Evolutionary conservation across 2,113 vertebrate genomes (phyloP), one percentile per base, ranked within the genome.

Genomic region (Plestiodon gilberti): DNA sequence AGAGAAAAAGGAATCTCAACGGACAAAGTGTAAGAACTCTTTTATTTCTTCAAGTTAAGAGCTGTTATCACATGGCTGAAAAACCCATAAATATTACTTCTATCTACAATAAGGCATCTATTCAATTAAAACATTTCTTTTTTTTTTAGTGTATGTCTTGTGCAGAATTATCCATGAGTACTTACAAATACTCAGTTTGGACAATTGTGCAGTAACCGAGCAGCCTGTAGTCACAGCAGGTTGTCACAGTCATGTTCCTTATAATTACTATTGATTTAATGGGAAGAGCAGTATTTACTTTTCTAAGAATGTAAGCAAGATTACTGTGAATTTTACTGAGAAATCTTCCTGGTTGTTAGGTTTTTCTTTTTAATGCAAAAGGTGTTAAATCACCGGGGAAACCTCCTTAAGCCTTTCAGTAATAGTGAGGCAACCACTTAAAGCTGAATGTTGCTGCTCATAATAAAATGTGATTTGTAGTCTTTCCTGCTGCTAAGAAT

Each of bases 291-390:
- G 3, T n/a, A 30, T 88, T 75, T 90, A 48, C 38, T 18, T 65
- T 88, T 91, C 83, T 18, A 52, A 81, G 81, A 74, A 80, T 83
- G 33, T 48, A 86, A 0, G 73, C 48, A 55, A n/a, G 59, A 65
- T 71, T 62, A 75, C 17, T 17, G 59, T 8, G n/a, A 5, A 35
- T 52, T 77, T 75, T 73, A 40, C 35, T 14, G 88, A 86, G 85
- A 80, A 84, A 17, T 40, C 8, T 57, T 92, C 69, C 75, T 94
- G 76, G 83, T 91, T 83, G 7, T 2, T 81, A 87, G 62, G 78
- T 33, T 85, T 90, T 64, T 0, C 79, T 71, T 92, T 95, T 93
- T 95, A 91, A 93, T 96, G 94, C 95, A 94, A 93, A 94, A 9
- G 75, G 59, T 92, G 78, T 89, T 80, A 85, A 91, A 92, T 62